Conservation (phyloP, 1,140 invertebrate genomes). For the Panagrolaimus sp. region DNA sequence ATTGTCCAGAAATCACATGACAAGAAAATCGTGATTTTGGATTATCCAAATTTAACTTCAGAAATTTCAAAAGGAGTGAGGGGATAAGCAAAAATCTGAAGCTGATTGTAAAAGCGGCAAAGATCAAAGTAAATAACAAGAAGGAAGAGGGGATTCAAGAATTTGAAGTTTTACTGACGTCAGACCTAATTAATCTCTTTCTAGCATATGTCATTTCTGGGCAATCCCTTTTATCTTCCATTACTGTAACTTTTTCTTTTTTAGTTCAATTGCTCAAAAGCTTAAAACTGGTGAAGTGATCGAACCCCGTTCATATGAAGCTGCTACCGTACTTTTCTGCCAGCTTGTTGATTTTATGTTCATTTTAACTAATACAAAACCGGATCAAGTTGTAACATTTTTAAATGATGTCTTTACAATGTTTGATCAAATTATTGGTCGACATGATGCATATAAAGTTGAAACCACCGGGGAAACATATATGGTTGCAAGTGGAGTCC, state of each 20-base stretch:
- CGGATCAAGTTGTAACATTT: conserved; percentile 68
- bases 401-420: conserved; percentile 74
- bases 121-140: too few relatives aligned
- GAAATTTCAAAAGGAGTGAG: too few relatives aligned
- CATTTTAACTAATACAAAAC: conserved; percentile 54
- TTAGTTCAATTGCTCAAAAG: conserved; percentile 82
- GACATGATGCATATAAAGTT: conserved; percentile 73
- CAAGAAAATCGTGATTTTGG: too few relatives aligned
- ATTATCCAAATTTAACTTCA: too few relatives aligned
- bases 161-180: too few relatives aligned
- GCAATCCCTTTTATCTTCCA: too few relatives aligned
- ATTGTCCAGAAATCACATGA: too few relatives aligned
- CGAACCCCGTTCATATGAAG: conserved; percentile 51
- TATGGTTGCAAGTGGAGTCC: conserved; percentile 81
- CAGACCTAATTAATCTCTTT: too few relatives aligned
- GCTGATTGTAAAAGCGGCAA: too few relatives aligned
- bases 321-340: conserved; percentile 58
- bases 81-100: too few relatives aligned
- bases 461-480: conserved; percentile 66
- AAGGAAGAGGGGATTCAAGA: too few relatives aligned
- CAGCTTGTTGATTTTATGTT: conserved; percentile 54
- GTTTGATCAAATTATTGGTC: conserved; percentile 72
- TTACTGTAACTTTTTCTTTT: conserved; percentile 23
- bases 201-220: too few relatives aligned
- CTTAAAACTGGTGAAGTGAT: conserved; percentile 73